These are phyloP conservation scores for Luehdorfia chinensis DNA, from an alignment of 1,140 invertebrate genomes.

Conservation along the genomic window DNA sequence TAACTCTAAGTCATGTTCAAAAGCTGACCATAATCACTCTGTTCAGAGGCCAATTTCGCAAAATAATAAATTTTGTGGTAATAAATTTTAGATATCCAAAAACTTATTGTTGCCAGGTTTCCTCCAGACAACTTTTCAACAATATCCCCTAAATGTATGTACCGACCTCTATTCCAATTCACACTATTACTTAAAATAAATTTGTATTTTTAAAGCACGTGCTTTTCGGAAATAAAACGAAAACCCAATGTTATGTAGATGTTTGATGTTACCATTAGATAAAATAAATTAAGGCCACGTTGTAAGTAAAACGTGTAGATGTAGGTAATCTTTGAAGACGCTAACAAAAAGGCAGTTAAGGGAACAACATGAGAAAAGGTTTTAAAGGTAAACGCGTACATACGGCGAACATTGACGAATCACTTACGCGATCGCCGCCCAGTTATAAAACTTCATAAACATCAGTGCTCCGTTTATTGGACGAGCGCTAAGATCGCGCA, in stretches of 20 bases:
- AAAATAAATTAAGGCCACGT: constrained; percentile 3
- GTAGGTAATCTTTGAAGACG: constrained; percentile 1
- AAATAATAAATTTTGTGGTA: too few species aligned
- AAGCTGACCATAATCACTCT: too few species aligned
- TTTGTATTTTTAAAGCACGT: not conserved
- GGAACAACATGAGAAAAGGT: constrained; percentile 11
- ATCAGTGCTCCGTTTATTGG: constrained; percentile 25
- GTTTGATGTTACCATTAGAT: constrained; percentile 4
- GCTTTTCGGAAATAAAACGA: not conserved
- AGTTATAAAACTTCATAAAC: constrained; percentile 31
- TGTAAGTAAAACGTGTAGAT: constrained; percentile 10
- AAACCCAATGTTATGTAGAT: not conserved
- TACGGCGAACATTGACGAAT: constrained; percentile 22
- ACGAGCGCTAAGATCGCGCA: constrained; percentile 18
- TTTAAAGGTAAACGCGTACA: not conserved
- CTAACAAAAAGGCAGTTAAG: constrained; percentile 17
- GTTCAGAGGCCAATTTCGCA: too few species aligned
- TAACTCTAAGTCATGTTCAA: too few species aligned
- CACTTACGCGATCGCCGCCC: constrained; percentile 25
- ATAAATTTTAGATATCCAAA: too few species aligned
- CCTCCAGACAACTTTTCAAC: too few species aligned
- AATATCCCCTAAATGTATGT: too few species aligned
- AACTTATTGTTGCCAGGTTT: too few species aligned
- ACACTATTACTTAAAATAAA: constrained; percentile 15
- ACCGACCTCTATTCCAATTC: constrained; percentile 12